A percentile compares a stretch with the other conserved stretches of the same genome.
Conservation (phyloP, 1,140 invertebrate species). For the Cherax destructor region DNA sequence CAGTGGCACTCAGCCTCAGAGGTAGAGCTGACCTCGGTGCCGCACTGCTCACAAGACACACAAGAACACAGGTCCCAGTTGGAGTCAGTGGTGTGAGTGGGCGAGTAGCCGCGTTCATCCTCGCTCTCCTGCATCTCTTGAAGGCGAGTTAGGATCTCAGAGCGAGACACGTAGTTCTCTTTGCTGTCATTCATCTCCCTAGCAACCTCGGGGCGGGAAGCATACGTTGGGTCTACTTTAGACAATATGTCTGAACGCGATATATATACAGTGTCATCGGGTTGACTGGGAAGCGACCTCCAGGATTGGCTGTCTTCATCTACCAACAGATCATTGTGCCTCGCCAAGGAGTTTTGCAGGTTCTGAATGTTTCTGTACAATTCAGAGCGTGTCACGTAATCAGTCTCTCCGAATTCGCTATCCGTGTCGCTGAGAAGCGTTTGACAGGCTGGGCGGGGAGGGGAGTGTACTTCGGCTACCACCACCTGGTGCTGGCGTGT, state of each 20-base stretch:
- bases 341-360: slow-evolving; percentile 61
- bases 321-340: slow-evolving; percentile 25
- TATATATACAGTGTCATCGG: slow-evolving; percentile 69
- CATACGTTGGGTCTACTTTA: slow-evolving; percentile 53
- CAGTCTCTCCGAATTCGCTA: slow-evolving; percentile 66
- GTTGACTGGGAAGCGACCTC: slow-evolving; percentile 61
- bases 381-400: slow-evolving; percentile 71
- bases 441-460: neutral
- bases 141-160: slow-evolving; percentile 56
- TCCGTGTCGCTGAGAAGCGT: slow-evolving; percentile 49
- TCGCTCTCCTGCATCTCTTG: slow-evolving; percentile 56
- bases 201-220: slow-evolving; percentile 9
- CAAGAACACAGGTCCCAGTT: slow-evolving; percentile 70
- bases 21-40: slow-evolving; percentile 23
- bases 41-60: slow-evolving; percentile 65
- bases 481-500: slow-evolving; percentile 57
- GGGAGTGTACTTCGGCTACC: slow-evolving; percentile 63
- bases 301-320: slow-evolving; percentile 67
- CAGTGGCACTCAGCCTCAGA: slow-evolving; percentile 45
- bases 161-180: slow-evolving; percentile 42
- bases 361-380: slow-evolving; percentile 71
- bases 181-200: slow-evolving; percentile 35
- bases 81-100: slow-evolving; percentile 34
- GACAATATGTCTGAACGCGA: slow-evolving; percentile 72
- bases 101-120: slow-evolving; percentile 56